A percentile compares a stretch with the other conserved stretches of the same genome.
phyloP scores from a whole-genome alignment of 2,113 vertebrate genomes.

The Barbus barbus region DNA sequence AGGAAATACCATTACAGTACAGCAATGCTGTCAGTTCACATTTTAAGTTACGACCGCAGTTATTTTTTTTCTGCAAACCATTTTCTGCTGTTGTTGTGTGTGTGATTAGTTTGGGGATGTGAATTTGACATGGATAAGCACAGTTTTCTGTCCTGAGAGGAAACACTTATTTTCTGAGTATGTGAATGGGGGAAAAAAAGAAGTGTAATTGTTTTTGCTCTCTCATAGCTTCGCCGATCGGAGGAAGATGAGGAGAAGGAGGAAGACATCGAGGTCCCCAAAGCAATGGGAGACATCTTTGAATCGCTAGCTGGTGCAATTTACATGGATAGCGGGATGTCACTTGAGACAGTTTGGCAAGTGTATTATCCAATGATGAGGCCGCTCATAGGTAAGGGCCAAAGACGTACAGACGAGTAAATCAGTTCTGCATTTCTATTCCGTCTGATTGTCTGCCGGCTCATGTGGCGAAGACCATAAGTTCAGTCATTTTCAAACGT shows the following conservation, averaged over 20 bases:
- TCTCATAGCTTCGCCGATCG: slow-evolving; percentile 88
- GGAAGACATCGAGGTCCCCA: slow-evolving; percentile 98
- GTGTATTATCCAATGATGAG: slow-evolving; percentile 99
- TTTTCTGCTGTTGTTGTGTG: slow-evolving; percentile 38
- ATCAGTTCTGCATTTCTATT: slow-evolving; percentile 32
- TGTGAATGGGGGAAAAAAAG: too few relatives aligned
- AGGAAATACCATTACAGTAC: slow-evolving; percentile 14
- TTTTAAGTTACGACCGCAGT: slow-evolving; percentile 14
- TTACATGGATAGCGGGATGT: slow-evolving; percentile 99
- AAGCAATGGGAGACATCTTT: slow-evolving; percentile 99
- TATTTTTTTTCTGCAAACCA: too few relatives aligned
- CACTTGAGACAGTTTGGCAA: slow-evolving; percentile 96
- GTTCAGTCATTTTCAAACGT: slow-evolving; percentile 37
- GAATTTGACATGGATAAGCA: background rate
- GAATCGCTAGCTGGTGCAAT: slow-evolving; percentile 98
- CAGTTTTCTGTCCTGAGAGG: slow-evolving; percentile 22
- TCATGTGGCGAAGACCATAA: slow-evolving; percentile 44
- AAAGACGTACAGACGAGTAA: slow-evolving; percentile 34
- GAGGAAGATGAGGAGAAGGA: slow-evolving; percentile 99
- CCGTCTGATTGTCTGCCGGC: slow-evolving; percentile 47
- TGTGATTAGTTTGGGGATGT: slow-evolving; percentile 45
- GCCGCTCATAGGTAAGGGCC: slow-evolving; percentile 91
- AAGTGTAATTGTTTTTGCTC: too few relatives aligned
- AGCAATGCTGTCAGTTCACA: slow-evolving; percentile 21
- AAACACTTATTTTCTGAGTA: slow-evolving; percentile 9